Base-by-base conservation (phyloP, 1,140 invertebrate genomes). In the Drosophila ironensis region DNA sequence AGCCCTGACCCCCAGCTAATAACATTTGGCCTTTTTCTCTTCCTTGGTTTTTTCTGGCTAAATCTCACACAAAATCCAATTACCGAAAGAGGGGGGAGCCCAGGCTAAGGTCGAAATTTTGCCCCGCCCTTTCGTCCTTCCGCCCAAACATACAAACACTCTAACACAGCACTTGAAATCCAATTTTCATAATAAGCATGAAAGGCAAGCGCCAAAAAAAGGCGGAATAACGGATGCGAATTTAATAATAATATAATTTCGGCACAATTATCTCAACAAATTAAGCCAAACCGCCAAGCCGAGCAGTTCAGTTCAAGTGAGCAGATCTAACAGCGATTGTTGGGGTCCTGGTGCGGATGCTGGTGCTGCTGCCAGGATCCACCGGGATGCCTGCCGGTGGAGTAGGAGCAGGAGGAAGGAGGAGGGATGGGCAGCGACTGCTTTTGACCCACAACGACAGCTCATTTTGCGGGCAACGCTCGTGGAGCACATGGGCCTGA, bases 211-310 rank as follows among this genome's bases (percentile, higher is more conserved):
- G 47, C 30, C n/a, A 47, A 60, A 61, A 60, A 56, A 48, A 45
- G 42, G 38, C 53, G 40, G 50, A 40, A 60, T 64, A 78, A 69
- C 74, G 70, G 66, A 56, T 78, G 67, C 71, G 59, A 78, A 80
- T 86, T 86, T 86, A 71, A 87, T 86, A 86, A 80, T 84, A 86
- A 82, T 86, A 84, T 74, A 86, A 86, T 86, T 86, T 80, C 52
- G 51, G 67, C 57, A 86, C 80, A 86, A 86, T 86, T 86, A 86
- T 80, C 80, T 86, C 71, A 80, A 80, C 80, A 86, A 86, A 87
- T 86, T 86, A 80, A 80, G 80, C 81, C 77, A 75, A 86, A 71
- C 74, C 81, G 52, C 74, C 66, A 53, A 54, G 69, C 74, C 61
- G 69, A 54, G 69, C 74, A 44, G 66, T 71, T 72, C 57, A 52